Evolutionary conservation across 53 echinoderm and acorn worm species (phyloP), one percentile per base, ranked within the genome.

Genomic region (Mesocentrotus franciscanus): DNA sequence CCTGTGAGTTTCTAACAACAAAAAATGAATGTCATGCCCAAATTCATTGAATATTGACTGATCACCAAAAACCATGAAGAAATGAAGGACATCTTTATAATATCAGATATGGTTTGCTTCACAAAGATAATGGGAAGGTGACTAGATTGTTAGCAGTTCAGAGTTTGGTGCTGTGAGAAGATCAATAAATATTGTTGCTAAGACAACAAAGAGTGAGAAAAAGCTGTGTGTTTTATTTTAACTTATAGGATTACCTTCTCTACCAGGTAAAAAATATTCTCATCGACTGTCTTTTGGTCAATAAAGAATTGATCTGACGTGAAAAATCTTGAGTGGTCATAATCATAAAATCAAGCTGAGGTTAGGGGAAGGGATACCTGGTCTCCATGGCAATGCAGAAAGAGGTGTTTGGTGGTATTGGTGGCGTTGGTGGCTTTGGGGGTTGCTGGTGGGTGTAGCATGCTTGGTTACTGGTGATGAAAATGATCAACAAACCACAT

Each of bases 371-470:
- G 32, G 90, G 58, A 2, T 58, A 42, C 58, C 24, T 60, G 58
- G 90, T 90, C 35, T 57, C 90, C 27, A 90, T 90, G 90, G 58
- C 11, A 14, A 90, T 60, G n/a, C 14, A 58, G n/a, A 35, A 92
- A 92, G 92, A 92, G 92, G 92, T 92, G 92, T 92, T 92, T 90
- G 92, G 92, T 92, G 92, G 92, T 66, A 62, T 36, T 32, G 70
- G 92, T 92, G 92, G 92, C 66, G 70, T 14, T 61, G 61, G 90
- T 90, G 61, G 90, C 22, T 15, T 18, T 32, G 62, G 49, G 33
- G 68, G 35, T 30, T 91, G 14, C 17, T 92, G 22, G 61, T 59
- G 90, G 61, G 90, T 60, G 90, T 60, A 60, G 17, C 61, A 90
- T 90, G 90, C 27, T 90, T 90, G 90, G 90, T 59, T 90, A 90